A percentile compares a stretch with the other conserved stretches of the same genome.
These are phyloP conservation scores for Acrobasis suavella DNA, from an alignment of 2,888 invertebrate species.

Conservation along the genomic window DNA sequence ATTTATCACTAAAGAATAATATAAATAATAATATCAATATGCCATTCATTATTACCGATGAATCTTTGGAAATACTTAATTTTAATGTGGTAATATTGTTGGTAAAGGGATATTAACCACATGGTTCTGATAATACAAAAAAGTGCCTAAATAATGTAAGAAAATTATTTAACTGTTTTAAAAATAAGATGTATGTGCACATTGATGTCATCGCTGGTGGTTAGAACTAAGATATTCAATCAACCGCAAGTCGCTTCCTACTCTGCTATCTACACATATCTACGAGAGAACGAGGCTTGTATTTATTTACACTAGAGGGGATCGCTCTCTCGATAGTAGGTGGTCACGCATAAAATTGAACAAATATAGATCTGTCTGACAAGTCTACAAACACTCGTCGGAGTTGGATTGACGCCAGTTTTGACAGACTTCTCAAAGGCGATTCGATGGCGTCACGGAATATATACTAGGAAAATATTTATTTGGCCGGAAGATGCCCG, in stretches of 20 bases:
- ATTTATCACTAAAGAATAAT: not conserved
- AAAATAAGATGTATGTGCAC: not conserved
- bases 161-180: too few species aligned
- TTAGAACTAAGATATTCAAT: not conserved
- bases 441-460: not conserved
- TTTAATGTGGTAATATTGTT: too few species aligned
- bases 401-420: slow-evolving; percentile 66
- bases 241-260: not conserved
- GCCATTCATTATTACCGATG: not conserved
- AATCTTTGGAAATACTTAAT: not conserved
- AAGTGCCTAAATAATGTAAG: too few species aligned
- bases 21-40: too few species aligned
- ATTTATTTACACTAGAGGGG: slow-evolving; percentile 17
- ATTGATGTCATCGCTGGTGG: not conserved
- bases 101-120: too few species aligned
- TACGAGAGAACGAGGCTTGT: not conserved
- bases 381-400: slow-evolving; percentile 69
- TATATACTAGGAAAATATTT: not conserved
- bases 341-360: slow-evolving; percentile 48
- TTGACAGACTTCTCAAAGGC: slow-evolving; percentile 24
- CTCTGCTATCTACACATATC: not conserved
- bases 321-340: slow-evolving; percentile 27
- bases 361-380: slow-evolving; percentile 61
- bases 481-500: not conserved
- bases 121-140: too few species aligned